Evolutionary conservation across 2,797 vertebrate genomes (phyloP).

Genomic region (Brachyrhaphis roseni): DNA sequence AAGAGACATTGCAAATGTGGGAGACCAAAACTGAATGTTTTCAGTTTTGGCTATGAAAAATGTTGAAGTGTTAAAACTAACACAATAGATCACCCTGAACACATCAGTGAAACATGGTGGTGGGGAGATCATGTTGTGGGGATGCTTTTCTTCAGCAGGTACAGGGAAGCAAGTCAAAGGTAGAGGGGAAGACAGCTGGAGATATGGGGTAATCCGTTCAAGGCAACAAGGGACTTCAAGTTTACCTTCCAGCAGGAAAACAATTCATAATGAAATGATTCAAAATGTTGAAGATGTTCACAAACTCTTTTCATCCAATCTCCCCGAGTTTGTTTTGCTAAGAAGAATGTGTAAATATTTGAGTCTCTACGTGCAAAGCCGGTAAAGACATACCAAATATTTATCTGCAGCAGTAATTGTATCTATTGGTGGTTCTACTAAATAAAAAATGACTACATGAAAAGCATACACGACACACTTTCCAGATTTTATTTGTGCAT

Average conservation of each 20-base stretch:
- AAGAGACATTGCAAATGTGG: not conserved
- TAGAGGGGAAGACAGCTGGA: not conserved
- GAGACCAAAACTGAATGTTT: not conserved
- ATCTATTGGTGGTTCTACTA: not conserved
- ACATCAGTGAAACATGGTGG: not conserved
- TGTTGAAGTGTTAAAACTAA: not conserved
- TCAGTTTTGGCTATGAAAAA: not conserved
- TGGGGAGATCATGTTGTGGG: not conserved
- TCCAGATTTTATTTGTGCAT: not conserved
- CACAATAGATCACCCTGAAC: not conserved
- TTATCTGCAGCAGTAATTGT: not conserved
- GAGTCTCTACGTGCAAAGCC: not conserved
- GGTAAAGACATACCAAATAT: not conserved
- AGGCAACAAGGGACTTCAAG: not conserved
- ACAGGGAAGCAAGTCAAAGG: not conserved
- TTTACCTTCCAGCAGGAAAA: not conserved
- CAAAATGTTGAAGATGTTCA: not conserved
- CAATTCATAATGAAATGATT: not conserved
- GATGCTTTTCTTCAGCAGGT: not conserved
- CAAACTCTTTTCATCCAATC: not conserved
- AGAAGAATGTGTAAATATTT: not conserved
- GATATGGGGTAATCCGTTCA: not conserved
- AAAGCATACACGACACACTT: not conserved
- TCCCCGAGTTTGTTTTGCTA: not conserved
- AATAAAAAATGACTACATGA: not conserved